Evolutionary conservation across 1,140 invertebrate genomes (phyloP).

Genomic region (Papilio xuthus): DNA sequence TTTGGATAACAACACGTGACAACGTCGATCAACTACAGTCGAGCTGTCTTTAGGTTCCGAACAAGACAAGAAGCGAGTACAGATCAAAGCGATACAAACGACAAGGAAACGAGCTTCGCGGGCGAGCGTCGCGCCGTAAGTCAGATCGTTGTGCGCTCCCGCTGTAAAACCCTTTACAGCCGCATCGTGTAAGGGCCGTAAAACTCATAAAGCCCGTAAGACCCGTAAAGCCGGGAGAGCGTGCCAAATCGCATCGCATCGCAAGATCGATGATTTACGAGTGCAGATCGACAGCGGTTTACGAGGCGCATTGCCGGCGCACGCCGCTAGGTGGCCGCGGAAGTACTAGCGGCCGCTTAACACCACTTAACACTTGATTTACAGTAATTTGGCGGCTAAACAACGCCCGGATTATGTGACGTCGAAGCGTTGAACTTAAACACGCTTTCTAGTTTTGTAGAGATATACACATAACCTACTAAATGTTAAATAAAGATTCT

Average conservation of each 20-base stretch:
- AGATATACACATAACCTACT: neutral
- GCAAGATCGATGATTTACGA: constrained; percentile 73
- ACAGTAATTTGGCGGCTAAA: constrained; percentile 61
- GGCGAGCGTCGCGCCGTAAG: constrained; percentile 20
- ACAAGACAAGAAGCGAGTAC: neutral
- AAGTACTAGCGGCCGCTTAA: constrained; percentile 56
- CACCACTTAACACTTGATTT: constrained; percentile 55
- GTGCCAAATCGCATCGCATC: constrained; percentile 73
- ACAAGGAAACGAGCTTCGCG: constrained; percentile 19
- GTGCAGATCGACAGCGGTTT: constrained; percentile 64
- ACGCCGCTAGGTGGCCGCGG: constrained; percentile 61
- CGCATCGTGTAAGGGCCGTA: constrained; percentile 60
- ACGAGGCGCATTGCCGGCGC: constrained; percentile 55
- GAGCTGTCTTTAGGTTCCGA: neutral
- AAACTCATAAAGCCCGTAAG: constrained; percentile 42
- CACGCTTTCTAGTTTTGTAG: constrained; percentile 10
- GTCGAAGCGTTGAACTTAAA: constrained; percentile 41
- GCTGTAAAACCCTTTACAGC: constrained; percentile 65
- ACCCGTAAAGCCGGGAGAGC: constrained; percentile 46
- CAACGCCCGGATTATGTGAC: constrained; percentile 55
- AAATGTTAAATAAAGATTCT: neutral
- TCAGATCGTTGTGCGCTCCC: constrained; percentile 40
- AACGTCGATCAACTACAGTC: neutral
- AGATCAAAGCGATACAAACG: constrained; percentile 21
- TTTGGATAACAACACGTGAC: neutral